These are phyloP conservation scores for Hucho hucho DNA, from an alignment of 2,113 vertebrate species.

Conservation along the genomic window DNA sequence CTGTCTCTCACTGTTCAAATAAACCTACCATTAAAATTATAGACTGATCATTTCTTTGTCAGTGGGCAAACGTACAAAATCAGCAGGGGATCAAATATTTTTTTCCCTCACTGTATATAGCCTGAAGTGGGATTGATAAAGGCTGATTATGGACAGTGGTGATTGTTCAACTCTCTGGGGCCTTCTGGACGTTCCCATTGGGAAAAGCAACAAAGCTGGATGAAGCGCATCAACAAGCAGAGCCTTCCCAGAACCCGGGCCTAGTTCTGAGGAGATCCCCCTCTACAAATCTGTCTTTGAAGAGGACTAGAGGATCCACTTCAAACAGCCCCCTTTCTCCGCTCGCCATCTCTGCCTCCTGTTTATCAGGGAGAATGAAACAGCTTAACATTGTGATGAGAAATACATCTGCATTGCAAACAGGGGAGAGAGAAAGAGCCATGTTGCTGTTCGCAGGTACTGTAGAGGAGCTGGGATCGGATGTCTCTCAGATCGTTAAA, in stretches of 20 bases:
- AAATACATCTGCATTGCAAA: conserved; percentile 36
- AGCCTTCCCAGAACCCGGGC: conserved; percentile 16
- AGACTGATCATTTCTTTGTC: too few relatives aligned
- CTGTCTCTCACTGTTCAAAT: too few relatives aligned
- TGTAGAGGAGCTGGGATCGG: conserved; percentile 26
- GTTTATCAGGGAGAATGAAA: conserved; percentile 36
- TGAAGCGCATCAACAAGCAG: conserved; percentile 22
- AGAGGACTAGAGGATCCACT: conserved; percentile 42
- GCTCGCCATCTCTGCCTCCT: conserved; percentile 27
- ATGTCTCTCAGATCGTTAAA: conserved; percentile 38
- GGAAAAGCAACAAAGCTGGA: conserved; percentile 8
- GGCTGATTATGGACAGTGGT: background rate
- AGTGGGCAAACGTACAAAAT: too few relatives aligned
- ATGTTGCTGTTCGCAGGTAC: conserved; percentile 19
- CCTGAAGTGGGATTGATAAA: background rate
- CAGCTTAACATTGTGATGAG: conserved; percentile 32
- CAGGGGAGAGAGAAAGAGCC: conserved; percentile 15
- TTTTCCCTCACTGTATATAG: background rate
- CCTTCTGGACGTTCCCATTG: conserved; percentile 17
- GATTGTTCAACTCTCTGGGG: conserved; percentile 13
- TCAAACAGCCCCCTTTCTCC: conserved; percentile 36
- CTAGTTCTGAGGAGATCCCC: conserved; percentile 28
- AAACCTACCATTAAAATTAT: too few relatives aligned
- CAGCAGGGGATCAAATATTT: too few relatives aligned
- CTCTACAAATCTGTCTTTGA: conserved; percentile 45